Evolutionary conservation across 1,140 invertebrate species (phyloP).

Genomic region (Caenorhabditis briggsae): DNA sequence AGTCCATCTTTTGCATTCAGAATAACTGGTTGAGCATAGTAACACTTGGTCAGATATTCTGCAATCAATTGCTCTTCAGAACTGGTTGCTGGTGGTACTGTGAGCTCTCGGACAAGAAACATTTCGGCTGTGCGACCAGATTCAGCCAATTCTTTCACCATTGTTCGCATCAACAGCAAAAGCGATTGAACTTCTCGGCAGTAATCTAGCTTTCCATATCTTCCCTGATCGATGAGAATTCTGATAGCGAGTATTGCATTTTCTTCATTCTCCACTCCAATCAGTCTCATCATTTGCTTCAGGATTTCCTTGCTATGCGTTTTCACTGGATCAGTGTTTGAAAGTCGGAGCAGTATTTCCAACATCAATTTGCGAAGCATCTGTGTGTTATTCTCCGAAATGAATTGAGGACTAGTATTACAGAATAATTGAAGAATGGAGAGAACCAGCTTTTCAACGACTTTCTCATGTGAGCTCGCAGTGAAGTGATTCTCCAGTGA

Average conservation of each 20-base stretch:
- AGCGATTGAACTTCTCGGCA: constrained; percentile 12
- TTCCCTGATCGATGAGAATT: constrained; percentile 60
- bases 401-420: constrained; percentile 63
- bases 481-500: constrained; percentile 41
- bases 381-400: constrained; percentile 64
- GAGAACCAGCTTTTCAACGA: constrained; percentile 58
- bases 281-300: constrained; percentile 47
- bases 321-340: constrained; percentile 55
- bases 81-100: background rate
- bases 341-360: constrained; percentile 59
- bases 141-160: background rate
- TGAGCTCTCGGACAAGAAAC: background rate
- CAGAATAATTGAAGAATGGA: constrained; percentile 44
- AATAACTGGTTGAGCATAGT: constrained; percentile 1
- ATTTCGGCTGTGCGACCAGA: background rate
- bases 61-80: constrained; percentile 29
- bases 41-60: constrained; percentile 16
- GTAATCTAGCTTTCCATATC: constrained; percentile 26
- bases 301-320: constrained; percentile 50
- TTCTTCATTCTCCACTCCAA: constrained; percentile 62
- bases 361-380: constrained; percentile 60
- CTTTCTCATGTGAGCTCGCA: background rate
- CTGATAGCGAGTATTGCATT: constrained; percentile 63
- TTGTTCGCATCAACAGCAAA: background rate
- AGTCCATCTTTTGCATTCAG: constrained; percentile 15